A percentile compares a stretch with the other conserved stretches of the same genome.
phyloP scores from a whole-genome alignment of 1,140 invertebrate species.

The Penaeus vannamei region DNA sequence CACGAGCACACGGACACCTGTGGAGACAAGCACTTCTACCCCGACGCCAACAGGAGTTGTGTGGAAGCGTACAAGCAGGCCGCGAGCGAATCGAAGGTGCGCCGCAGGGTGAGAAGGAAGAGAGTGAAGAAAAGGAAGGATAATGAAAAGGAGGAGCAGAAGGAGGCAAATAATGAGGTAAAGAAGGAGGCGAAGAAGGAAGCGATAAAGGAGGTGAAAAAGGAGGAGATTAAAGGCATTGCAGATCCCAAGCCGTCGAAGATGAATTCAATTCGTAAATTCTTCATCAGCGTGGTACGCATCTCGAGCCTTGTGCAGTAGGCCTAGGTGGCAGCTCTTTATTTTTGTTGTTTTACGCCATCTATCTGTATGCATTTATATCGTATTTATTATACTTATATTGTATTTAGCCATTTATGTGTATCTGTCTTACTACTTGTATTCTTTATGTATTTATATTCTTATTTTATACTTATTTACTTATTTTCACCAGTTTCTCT shows the following conservation, averaged over 20 bases:
- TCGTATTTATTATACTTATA: background rate
- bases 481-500: too few species aligned
- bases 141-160: background rate
- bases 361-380: background rate
- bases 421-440: background rate
- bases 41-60: background rate
- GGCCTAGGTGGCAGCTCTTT: slow-evolving; percentile 14
- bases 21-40: background rate
- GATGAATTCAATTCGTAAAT: slow-evolving; percentile 1
- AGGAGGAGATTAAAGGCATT: background rate
- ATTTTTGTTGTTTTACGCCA: background rate
- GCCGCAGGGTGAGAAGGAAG: background rate
- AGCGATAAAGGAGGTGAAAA: background rate
- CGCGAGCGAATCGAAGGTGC: background rate
- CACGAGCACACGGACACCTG: too few species aligned
- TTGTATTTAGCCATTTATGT: background rate
- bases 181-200: background rate
- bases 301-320: background rate
- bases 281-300: background rate
- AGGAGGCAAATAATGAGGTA: background rate
- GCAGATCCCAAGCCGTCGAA: slow-evolving; percentile 17
- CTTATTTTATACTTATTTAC: too few species aligned
- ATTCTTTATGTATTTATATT: too few species aligned
- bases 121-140: slow-evolving; percentile 6
- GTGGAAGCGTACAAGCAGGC: background rate